Evolutionary conservation across 1,140 invertebrate genomes (phyloP), one percentile per base, ranked within the genome.

Genomic region (Bombus superbus): DNA sequence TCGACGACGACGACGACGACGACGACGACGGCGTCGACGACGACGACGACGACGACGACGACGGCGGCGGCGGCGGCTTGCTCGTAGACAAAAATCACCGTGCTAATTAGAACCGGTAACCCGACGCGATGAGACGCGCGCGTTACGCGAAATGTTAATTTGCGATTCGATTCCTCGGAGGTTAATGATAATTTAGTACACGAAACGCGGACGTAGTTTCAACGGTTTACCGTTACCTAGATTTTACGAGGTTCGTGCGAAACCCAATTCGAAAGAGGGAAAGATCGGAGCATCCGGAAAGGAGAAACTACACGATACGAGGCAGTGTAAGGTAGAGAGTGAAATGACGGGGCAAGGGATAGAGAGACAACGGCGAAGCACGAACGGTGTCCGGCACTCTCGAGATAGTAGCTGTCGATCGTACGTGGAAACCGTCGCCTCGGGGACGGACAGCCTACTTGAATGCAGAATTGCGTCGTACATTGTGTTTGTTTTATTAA

Each of bases 401-500:
- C 88, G 81, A 90, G 89, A 90, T 90, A 85, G 89, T 87, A 87
- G 88, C 89, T 90, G 89, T 90, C 89, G 89, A 90, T 90, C 88
- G 89, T 90, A 90, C 88, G 89, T 87, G 85, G 88, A 89, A 89
- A 89, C 88, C 88, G 77, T 90, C 85, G 89, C 87, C 87, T 87
- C 89, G 85, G 83, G 86, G 88, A 89, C 88, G 88, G 88, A 85
- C 83, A 89, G 76, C 90, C 81, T 85, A 90, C 88, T 87, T 86
- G 89, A 86, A 89, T 90, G 88, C 87, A 91, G 90, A 90, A 92
- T 93, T 93, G 92, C 90, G 92, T 92, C 89, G 92, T 92, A 92
- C 88, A 90, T 93, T 93, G 88, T 93, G 93, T 93, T 94, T 94
- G 93, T 94, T 94, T 94, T 94, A 93, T 94, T 93, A 93, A 94